Conservation (phyloP, 2,113 vertebrate genomes). For the Atractosteus spatula region DNA sequence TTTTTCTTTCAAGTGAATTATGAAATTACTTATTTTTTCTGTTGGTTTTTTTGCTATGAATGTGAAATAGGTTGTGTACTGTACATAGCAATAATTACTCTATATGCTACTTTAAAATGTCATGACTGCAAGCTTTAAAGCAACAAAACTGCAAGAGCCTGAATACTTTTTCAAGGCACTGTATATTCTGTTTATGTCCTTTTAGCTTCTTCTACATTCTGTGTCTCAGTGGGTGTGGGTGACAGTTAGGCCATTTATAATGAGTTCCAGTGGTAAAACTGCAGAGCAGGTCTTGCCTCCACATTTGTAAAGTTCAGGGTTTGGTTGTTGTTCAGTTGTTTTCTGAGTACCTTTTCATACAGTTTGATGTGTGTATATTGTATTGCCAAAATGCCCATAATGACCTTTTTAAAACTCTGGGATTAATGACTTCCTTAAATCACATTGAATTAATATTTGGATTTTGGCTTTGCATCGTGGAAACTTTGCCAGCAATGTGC, state of each 20-base stretch:
- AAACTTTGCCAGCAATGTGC: conserved; percentile 26
- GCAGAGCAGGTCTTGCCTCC: conserved; percentile 21
- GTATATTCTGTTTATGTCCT: background rate
- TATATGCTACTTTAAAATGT: too few relatives aligned
- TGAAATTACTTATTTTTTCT: too few relatives aligned
- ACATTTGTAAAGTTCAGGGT: background rate
- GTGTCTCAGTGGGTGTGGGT: conserved; percentile 38
- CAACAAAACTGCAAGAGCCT: too few relatives aligned
- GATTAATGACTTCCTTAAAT: conserved; percentile 33
- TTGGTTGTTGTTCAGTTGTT: too few relatives aligned
- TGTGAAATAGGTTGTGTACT: too few relatives aligned
- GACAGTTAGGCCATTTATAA: conserved; percentile 32
- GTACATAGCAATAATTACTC: too few relatives aligned
- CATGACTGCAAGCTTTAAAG: too few relatives aligned
- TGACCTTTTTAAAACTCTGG: conserved; percentile 34
- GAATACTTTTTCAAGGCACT: too few relatives aligned
- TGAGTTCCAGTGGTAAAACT: conserved; percentile 37
- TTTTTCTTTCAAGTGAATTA: too few relatives aligned
- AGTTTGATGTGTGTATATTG: conserved; percentile 13
- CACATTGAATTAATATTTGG: conserved; percentile 34
- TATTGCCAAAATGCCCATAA: conserved; percentile 33
- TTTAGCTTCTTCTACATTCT: conserved; percentile 20
- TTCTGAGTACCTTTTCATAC: background rate
- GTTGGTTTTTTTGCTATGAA: too few relatives aligned
- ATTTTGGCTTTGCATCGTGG: conserved; percentile 48